Conservation (phyloP, 1,140 invertebrate genomes). For the Hormaphis cornu region DNA sequence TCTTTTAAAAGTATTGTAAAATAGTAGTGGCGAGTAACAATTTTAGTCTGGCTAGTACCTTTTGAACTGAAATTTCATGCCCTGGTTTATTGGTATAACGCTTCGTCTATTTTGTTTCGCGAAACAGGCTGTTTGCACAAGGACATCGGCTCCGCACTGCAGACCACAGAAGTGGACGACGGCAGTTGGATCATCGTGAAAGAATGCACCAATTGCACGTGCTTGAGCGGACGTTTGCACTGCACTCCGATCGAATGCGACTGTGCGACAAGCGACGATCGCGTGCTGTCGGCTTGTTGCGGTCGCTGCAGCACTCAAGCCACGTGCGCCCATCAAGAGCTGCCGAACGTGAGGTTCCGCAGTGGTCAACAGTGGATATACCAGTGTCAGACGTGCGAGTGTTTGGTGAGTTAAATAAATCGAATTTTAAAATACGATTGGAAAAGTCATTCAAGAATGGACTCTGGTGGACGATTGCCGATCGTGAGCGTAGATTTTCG, state of each 20-base stretch:
- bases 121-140: slow-evolving; percentile 56
- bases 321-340: slow-evolving; percentile 67
- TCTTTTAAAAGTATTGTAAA: no score
- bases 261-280: slow-evolving; percentile 46
- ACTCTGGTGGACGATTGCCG: no score
- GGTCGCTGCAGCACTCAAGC: slow-evolving; percentile 63
- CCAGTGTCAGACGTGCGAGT: slow-evolving; percentile 83
- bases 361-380: slow-evolving; percentile 79
- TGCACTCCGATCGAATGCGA: slow-evolving; percentile 54
- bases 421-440: not conserved
- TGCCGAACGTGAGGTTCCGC: slow-evolving; percentile 60
- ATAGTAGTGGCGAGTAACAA: no score
- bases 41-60: no score
- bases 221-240: slow-evolving; percentile 52
- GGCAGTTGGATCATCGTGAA: slow-evolving; percentile 45
- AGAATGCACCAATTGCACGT: slow-evolving; percentile 53
- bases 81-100: no score
- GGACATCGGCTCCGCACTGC: slow-evolving; percentile 48
- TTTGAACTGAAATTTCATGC: no score
- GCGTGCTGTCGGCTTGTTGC: slow-evolving; percentile 55
- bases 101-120: no score
- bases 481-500: no score
- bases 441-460: no score
- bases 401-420: slow-evolving; percentile 52
- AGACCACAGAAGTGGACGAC: slow-evolving; percentile 45